Percentiles rank a stretch among this genome's conserved stretches.
phyloP scores from a whole-genome alignment of 2,113 vertebrate genomes.

The Lophotis ruficrista region DNA sequence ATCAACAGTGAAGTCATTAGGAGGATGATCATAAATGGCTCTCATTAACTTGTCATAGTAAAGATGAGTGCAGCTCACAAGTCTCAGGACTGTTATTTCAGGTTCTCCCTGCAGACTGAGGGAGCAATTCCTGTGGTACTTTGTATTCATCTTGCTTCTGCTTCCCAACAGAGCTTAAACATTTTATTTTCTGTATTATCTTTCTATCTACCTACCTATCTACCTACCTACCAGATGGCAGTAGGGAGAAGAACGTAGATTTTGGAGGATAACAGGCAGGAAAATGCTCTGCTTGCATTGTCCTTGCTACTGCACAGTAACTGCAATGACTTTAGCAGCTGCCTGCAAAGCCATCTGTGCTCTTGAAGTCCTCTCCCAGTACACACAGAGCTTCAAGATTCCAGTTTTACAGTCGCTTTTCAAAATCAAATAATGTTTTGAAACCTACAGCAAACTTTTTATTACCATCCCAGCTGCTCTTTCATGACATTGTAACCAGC shows the following conservation, averaged over 20 bases:
- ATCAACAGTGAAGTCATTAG: not conserved
- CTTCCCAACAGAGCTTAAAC: not conserved
- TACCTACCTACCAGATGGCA: not conserved
- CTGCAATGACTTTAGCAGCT: not conserved
- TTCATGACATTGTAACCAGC: not conserved
- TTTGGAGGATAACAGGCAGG: not conserved
- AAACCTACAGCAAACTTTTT: not conserved
- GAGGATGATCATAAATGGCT: not conserved
- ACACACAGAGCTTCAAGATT: not conserved
- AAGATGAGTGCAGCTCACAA: not conserved
- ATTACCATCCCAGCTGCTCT: not conserved
- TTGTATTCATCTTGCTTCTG: not conserved
- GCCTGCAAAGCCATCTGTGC: not conserved
- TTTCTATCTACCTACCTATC: no score
- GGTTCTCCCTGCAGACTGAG: not conserved
- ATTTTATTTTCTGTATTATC: not conserved
- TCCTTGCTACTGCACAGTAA: not conserved
- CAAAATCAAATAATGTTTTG: not conserved
- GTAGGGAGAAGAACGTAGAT: not conserved
- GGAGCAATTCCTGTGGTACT: not conserved
- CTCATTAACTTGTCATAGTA: not conserved
- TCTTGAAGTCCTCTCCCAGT: not conserved
- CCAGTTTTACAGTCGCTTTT: not conserved
- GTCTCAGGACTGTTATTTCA: not conserved
- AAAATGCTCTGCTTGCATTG: not conserved